phyloP scores from a whole-genome alignment of 1,140 invertebrate species.

The Bombus terrestris region DNA sequence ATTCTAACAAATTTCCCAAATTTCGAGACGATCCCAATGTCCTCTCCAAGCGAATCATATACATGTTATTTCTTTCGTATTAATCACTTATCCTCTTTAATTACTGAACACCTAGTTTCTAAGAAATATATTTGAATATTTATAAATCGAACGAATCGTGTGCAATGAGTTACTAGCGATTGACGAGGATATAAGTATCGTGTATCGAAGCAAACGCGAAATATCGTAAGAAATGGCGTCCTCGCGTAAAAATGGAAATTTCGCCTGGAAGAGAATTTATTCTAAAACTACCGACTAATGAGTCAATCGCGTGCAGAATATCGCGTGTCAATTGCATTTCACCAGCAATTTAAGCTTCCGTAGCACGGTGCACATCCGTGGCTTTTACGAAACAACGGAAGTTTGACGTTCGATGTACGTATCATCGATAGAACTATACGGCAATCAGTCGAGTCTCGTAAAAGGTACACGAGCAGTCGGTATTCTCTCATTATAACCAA shows the following conservation, averaged over 20 bases:
- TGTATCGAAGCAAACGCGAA: background rate
- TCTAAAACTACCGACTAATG: background rate
- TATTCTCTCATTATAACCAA: constrained; percentile 65
- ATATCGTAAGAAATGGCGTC: background rate
- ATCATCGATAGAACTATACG: background rate
- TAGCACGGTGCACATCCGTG: background rate
- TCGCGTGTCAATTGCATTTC: background rate
- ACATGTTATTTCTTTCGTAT: too few species aligned
- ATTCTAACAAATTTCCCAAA: too few species aligned
- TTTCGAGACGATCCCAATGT: too few species aligned
- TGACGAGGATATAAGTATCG: background rate
- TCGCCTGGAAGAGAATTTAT: background rate
- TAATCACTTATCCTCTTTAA: too few species aligned
- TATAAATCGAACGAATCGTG: background rate
- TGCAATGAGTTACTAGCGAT: background rate
- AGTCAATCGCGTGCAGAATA: background rate
- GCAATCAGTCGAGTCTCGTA: constrained; percentile 11
- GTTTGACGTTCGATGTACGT: too few species aligned
- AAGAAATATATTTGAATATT: background rate
- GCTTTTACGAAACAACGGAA: background rate
- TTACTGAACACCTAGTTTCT: background rate
- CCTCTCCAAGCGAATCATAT: too few species aligned
- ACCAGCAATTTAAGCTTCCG: background rate
- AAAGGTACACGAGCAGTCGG: constrained; percentile 47
- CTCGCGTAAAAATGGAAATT: background rate